Conservation (phyloP, 2,113 vertebrate genomes). For the Bungarus multicinctus region DNA sequence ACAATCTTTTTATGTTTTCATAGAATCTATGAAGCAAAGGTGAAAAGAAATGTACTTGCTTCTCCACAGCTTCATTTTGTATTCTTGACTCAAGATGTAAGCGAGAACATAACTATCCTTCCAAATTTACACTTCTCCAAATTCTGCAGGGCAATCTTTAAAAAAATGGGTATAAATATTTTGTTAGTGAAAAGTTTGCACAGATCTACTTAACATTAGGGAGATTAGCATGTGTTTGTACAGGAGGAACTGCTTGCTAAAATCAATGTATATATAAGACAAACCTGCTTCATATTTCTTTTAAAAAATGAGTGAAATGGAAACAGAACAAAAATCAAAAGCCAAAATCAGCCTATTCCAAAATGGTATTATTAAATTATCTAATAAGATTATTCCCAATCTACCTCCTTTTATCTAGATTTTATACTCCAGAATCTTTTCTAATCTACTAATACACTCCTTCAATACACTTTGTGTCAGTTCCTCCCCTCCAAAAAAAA, state of each 20-base stretch:
- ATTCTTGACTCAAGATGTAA: neutral
- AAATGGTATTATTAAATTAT: neutral
- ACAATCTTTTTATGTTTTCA: neutral
- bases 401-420: neutral
- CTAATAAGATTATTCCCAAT: neutral
- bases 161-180: neutral
- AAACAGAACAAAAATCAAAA: neutral
- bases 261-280: neutral
- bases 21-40: neutral
- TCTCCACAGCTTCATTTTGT: neutral
- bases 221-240: neutral
- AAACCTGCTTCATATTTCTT: neutral
- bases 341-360: neutral
- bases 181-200: neutral
- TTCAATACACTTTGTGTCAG: constrained; percentile 48
- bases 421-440: constrained; percentile 34
- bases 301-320: neutral
- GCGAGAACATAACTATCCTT: neutral
- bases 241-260: neutral
- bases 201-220: neutral
- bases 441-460: constrained; percentile 34
- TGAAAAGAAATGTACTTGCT: neutral
- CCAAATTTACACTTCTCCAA: neutral
- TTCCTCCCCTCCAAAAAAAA: neutral
- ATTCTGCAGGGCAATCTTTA: neutral